These are phyloP conservation scores for Enteromius argenteus DNA, from an alignment of 2,797 vertebrate genomes.

Conservation along the genomic window DNA sequence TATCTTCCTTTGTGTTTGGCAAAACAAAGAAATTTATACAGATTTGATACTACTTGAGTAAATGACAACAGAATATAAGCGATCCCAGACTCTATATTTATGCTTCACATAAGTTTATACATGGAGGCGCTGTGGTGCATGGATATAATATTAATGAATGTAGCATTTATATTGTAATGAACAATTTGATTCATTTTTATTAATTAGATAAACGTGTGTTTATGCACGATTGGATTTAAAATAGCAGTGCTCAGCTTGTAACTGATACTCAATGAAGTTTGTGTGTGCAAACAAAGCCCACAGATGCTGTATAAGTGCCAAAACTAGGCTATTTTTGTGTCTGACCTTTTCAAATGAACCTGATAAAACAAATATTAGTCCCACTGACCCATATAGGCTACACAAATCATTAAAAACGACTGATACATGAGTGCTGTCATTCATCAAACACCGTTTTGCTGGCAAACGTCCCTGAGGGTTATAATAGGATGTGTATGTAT, in stretches of 20 bases:
- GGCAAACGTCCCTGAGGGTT: not conserved
- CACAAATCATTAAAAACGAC: conserved; percentile 1
- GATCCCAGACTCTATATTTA: not conserved
- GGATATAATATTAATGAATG: not conserved
- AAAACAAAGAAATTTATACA: no score
- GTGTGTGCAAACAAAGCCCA: conserved; percentile 8
- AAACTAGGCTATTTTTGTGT: conserved; percentile 38
- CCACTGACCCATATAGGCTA: conserved; percentile 62
- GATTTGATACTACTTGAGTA: no score
- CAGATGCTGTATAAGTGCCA: conserved; percentile 8
- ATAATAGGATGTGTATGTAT: conserved; percentile 2
- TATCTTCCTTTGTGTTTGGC: no score
- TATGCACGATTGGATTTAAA: not conserved
- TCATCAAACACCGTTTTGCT: conserved; percentile 6
- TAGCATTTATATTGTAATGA: not conserved
- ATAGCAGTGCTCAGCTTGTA: not conserved
- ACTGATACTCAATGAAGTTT: not conserved
- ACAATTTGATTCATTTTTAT: not conserved
- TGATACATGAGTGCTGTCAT: not conserved
- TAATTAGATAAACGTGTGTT: not conserved
- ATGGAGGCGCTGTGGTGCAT: not conserved
- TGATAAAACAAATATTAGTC: conserved; percentile 37
- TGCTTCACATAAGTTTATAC: not conserved
- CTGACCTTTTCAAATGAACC: conserved; percentile 54
- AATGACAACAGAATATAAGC: not conserved